A percentile compares a stretch with the other conserved stretches of the same genome.
phyloP scores from a whole-genome alignment of 1,140 invertebrate species.

The Meteorus sp. region DNA sequence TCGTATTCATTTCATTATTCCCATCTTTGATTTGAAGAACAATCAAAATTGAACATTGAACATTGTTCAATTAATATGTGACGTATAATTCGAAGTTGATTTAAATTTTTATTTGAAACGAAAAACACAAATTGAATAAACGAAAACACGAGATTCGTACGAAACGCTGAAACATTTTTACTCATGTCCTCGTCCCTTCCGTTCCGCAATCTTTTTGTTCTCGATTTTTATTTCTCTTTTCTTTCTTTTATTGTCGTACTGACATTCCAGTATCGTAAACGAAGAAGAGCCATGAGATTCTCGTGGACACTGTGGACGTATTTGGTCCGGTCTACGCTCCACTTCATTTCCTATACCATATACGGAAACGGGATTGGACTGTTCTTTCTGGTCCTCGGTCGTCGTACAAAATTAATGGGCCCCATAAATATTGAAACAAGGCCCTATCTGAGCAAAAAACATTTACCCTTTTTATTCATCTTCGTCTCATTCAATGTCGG shows the following conservation, averaged over 20 bases:
- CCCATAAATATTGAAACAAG: conserved; percentile 23
- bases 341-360: conserved; percentile 21
- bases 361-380: conserved; percentile 24
- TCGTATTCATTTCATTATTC: too few species aligned
- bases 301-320: conserved; percentile 4
- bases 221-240: neutral
- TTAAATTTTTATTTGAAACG: neutral
- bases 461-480: neutral
- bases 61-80: too few species aligned
- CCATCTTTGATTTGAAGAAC: too few species aligned
- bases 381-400: neutral
- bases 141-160: neutral
- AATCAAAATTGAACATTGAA: neutral
- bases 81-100: too few species aligned
- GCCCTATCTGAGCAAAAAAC: conserved; percentile 17
- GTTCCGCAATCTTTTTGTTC: too few species aligned
- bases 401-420: conserved; percentile 26
- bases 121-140: neutral
- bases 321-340: conserved; percentile 14
- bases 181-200: neutral
- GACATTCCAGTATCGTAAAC: too few species aligned
- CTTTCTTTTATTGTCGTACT: neutral
- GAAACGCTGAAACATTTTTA: conserved; percentile 8
- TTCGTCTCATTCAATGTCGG: neutral
- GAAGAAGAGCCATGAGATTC: neutral